These are phyloP conservation scores for Ricordea florida DNA, from an alignment of 92 coral and sea anemone genomes.

Conservation along the genomic window DNA sequence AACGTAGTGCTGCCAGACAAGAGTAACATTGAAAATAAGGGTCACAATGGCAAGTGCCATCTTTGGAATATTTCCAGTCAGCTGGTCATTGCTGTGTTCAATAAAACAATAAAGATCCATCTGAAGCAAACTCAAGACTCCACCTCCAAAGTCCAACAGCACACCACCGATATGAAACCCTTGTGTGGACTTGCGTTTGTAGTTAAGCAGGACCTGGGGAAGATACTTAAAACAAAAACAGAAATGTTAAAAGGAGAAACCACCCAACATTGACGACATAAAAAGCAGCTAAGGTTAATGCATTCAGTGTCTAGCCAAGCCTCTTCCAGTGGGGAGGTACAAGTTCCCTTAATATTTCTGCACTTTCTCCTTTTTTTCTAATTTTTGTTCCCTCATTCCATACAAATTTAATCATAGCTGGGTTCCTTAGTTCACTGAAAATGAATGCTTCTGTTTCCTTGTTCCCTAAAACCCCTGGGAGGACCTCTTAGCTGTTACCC, in stretches of 20 bases:
- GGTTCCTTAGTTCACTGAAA: no score
- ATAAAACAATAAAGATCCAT: slow-evolving; percentile 76
- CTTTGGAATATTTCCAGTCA: slow-evolving; percentile 88
- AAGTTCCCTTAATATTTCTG: no score
- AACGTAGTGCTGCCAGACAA: slow-evolving; percentile 76
- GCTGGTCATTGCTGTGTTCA: slow-evolving; percentile 73
- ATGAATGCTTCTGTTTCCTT: no score
- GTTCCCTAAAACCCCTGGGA: no score
- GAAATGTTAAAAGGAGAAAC: neutral
- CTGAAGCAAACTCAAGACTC: slow-evolving; percentile 78
- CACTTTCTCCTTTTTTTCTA: no score
- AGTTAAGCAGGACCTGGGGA: slow-evolving; percentile 86
- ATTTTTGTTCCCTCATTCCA: no score
- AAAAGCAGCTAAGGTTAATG: neutral
- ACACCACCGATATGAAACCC: slow-evolving; percentile 91
- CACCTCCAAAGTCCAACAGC: slow-evolving; percentile 81
- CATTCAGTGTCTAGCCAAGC: no score
- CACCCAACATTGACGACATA: neutral
- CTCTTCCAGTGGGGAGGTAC: no score
- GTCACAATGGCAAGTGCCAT: slow-evolving; percentile 73
- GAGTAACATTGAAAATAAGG: slow-evolving; percentile 66
- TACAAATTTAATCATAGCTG: no score
- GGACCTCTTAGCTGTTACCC: no score
- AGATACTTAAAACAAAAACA: slow-evolving; percentile 42
- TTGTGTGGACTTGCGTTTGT: slow-evolving; percentile 79